A percentile compares a stretch with the other conserved stretches of the same genome.
Evolutionary conservation across 2,888 invertebrate genomes (phyloP).

Genomic region (Dryococelus australis): DNA sequence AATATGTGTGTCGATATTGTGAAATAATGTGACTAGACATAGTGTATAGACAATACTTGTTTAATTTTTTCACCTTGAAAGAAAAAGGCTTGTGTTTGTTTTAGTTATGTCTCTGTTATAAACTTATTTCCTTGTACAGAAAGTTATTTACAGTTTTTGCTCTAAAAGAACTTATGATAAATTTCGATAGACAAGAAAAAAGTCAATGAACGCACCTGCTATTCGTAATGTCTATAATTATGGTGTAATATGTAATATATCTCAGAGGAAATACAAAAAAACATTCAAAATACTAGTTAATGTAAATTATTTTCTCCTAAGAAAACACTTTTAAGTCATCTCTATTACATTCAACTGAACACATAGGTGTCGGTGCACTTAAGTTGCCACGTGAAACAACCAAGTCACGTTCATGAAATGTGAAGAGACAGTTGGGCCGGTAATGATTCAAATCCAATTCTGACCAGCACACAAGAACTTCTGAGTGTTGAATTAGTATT

Average conservation of each 20-base stretch:
- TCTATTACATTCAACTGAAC: no score
- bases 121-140: no score
- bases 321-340: not conserved
- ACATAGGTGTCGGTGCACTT: no score
- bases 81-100: not conserved
- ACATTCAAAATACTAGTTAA: not conserved
- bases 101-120: not conserved
- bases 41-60: slow-evolving; percentile 12
- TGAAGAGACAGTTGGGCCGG: no score
- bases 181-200: not conserved
- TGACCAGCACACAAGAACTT: no score
- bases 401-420: no score
- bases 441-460: no score
- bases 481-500: no score
- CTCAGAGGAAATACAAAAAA: not conserved
- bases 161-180: not conserved
- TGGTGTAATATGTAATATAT: slow-evolving; percentile 24
- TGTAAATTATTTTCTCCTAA: not conserved
- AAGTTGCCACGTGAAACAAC: no score
- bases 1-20: slow-evolving; percentile 19
- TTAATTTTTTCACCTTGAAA: not conserved
- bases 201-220: slow-evolving; percentile 26
- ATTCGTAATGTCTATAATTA: slow-evolving; percentile 23
- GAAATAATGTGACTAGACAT: slow-evolving; percentile 13
- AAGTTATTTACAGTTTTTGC: not conserved